phyloP scores from a whole-genome alignment of 2,113 vertebrate genomes.

The Zeus faber region DNA sequence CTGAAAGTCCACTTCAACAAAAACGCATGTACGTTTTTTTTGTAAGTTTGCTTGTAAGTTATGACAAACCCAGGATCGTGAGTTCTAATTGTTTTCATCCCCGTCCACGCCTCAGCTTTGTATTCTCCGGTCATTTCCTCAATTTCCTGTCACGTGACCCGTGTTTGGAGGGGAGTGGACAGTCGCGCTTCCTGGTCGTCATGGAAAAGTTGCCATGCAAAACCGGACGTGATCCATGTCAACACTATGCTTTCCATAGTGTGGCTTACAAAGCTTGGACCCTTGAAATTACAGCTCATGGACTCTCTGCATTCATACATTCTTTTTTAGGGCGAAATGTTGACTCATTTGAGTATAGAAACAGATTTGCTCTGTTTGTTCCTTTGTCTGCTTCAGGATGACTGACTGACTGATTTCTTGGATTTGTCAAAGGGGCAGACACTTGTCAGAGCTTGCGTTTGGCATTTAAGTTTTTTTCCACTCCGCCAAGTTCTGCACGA shows the following conservation, averaged over 20 bases:
- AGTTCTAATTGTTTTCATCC: conserved; percentile 47
- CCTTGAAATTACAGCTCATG: too few relatives aligned
- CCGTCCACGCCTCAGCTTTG: conserved; percentile 24
- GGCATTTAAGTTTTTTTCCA: too few relatives aligned
- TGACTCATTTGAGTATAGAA: too few relatives aligned
- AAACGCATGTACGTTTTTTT: too few relatives aligned
- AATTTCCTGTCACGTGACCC: conserved; percentile 61
- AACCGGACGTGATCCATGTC: not conserved
- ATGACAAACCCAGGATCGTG: not conserved
- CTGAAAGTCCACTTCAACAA: too few relatives aligned
- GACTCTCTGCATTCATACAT: too few relatives aligned
- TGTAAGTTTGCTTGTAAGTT: too few relatives aligned
- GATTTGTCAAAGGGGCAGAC: not conserved
- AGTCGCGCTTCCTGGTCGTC: conserved; percentile 25
- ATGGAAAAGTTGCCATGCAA: conserved; percentile 9
- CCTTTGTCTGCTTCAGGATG: too few relatives aligned
- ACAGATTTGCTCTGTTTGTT: too few relatives aligned
- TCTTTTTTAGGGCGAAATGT: too few relatives aligned
- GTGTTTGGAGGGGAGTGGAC: conserved; percentile 33
- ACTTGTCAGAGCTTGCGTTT: conserved; percentile 20
- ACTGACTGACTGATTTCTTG: not conserved
- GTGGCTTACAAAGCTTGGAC: not conserved
- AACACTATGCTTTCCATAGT: not conserved
- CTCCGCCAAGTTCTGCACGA: too few relatives aligned
- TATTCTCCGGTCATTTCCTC: conserved; percentile 55